Conservation (phyloP, 2,888 invertebrate species). For the Limnephilus lunatus region DNA sequence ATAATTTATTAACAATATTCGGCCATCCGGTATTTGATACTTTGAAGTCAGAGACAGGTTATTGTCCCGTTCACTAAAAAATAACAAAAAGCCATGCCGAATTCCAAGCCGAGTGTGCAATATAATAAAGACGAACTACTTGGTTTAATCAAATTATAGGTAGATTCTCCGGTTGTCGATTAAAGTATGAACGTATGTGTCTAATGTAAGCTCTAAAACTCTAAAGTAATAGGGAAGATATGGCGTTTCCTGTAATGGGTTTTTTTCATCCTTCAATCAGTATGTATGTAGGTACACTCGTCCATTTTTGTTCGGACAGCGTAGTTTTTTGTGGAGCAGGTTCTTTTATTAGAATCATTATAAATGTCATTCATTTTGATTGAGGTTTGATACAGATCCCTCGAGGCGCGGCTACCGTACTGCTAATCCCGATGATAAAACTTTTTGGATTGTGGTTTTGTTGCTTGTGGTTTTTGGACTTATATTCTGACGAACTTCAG, state of each 20-base stretch:
- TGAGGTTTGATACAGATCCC: conserved; percentile 28
- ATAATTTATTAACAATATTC: neutral
- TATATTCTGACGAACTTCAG: neutral
- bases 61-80: neutral
- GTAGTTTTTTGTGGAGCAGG: neutral
- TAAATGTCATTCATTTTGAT: conserved; percentile 29
- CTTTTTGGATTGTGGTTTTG: neutral
- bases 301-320: neutral
- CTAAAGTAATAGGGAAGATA: neutral
- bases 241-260: too few species aligned
- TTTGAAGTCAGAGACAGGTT: neutral
- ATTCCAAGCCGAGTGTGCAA: neutral
- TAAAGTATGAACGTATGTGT: neutral
- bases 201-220: neutral
- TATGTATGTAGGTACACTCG: neutral
- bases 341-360: neutral
- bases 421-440: neutral
- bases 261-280: neutral
- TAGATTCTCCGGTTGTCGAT: neutral
- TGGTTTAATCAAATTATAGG: neutral
- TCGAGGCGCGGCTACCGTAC: neutral
- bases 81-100: neutral
- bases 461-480: neutral
- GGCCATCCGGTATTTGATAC: neutral
- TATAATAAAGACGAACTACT: neutral